Evolutionary conservation across 2,113 vertebrate genomes (phyloP).

Genomic region (Amblyopsis rosae): DNA sequence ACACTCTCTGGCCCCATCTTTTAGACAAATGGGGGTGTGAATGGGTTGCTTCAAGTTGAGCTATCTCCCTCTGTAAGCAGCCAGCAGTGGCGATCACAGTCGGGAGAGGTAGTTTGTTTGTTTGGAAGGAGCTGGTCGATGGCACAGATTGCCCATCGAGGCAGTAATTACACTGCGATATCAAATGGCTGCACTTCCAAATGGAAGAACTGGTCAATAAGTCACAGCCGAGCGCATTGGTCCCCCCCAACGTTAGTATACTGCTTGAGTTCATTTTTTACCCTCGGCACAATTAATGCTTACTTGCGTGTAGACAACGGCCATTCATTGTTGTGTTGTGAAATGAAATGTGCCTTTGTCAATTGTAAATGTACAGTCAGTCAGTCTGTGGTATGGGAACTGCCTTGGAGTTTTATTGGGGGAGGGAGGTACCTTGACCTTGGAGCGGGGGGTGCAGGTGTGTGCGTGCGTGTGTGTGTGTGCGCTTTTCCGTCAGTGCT

Average conservation of each 20-base stretch:
- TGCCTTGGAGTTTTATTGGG: conserved; percentile 25
- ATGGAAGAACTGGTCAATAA: conserved; percentile 73
- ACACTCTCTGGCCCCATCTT: background rate
- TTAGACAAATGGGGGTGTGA: conserved; percentile 19
- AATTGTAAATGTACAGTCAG: conserved; percentile 33
- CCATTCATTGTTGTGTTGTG: conserved; percentile 78
- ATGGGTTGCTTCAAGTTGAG: conserved; percentile 30
- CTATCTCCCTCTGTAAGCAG: conserved; percentile 12
- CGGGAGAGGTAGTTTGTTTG: conserved; percentile 57
- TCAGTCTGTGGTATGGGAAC: conserved; percentile 16
- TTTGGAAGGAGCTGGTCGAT: conserved; percentile 57
- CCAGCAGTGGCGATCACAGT: conserved; percentile 31
- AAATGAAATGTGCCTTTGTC: conserved; percentile 63
- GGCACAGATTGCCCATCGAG: conserved; percentile 67
- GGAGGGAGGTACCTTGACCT: conserved; percentile 24
- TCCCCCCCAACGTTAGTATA: conserved; percentile 49
- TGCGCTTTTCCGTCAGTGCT: conserved; percentile 6
- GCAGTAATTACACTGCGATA: conserved; percentile 83
- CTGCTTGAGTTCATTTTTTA: conserved; percentile 62
- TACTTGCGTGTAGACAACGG: conserved; percentile 64
- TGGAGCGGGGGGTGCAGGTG: background rate
- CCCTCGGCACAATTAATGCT: conserved; percentile 65
- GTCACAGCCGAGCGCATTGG: conserved; percentile 44
- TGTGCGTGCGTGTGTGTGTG: background rate
- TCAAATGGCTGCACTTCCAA: conserved; percentile 71